These are phyloP conservation scores for Dexiosoma caninum DNA, from an alignment of 2,888 invertebrate genomes.

Conservation along the genomic window DNA sequence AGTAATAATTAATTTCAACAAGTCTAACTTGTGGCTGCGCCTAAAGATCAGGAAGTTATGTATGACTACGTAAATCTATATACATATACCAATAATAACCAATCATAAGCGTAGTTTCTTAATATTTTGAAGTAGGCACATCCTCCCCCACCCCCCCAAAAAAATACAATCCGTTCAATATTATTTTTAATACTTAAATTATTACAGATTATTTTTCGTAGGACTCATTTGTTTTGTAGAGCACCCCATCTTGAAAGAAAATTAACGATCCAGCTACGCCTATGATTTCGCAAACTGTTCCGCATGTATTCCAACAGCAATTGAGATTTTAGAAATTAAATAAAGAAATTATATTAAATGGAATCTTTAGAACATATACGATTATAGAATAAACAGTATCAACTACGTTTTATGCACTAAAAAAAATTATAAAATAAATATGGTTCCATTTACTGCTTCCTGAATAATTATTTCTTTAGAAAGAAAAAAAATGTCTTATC, in stretches of 20 bases:
- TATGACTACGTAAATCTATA: too few species aligned
- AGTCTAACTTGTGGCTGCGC: not conserved
- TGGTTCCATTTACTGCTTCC: conserved; percentile 30
- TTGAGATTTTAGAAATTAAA: conserved; percentile 47
- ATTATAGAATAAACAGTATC: not conserved
- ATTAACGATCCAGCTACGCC: too few species aligned
- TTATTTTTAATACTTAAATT: too few species aligned
- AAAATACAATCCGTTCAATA: too few species aligned
- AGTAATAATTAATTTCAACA: not conserved
- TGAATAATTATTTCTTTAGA: conserved; percentile 27
- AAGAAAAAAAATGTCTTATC: not conserved
- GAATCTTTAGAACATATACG: not conserved
- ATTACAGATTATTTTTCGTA: too few species aligned
- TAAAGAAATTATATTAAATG: conserved; percentile 28
- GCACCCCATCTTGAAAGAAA: too few species aligned
- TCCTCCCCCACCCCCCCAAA: too few species aligned
- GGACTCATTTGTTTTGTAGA: too few species aligned
- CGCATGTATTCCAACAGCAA: conserved; percentile 43
- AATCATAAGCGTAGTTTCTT: too few species aligned
- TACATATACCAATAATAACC: too few species aligned
- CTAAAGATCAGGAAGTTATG: conserved; percentile 30
- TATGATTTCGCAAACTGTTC: conserved; percentile 17
- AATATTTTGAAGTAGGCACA: too few species aligned
- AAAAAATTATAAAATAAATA: not conserved
- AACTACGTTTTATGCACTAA: not conserved